Evolutionary conservation across 2,888 invertebrate species (phyloP).

Genomic region (Alsophila aescularia): DNA sequence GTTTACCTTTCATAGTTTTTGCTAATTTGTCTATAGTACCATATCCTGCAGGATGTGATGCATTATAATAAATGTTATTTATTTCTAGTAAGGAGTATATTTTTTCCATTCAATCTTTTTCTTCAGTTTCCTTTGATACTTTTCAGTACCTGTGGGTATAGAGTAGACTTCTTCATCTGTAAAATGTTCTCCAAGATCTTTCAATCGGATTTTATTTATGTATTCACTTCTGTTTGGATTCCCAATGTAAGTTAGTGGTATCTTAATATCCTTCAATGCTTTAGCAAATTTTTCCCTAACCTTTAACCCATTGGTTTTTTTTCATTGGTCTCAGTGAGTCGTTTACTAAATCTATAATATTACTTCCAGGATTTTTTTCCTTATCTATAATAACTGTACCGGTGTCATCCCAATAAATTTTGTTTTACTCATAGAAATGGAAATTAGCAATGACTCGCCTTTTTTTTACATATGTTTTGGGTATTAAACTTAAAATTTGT

Average conservation of each 20-base stretch:
- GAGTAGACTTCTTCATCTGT: constrained; percentile 3
- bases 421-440: constrained; percentile 16
- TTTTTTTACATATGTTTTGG: constrained; percentile 27
- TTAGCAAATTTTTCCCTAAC: constrained; percentile 39
- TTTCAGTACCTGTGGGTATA: background rate
- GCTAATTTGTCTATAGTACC: constrained; percentile 29
- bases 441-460: constrained; percentile 29
- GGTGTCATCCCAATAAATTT: constrained; percentile 30
- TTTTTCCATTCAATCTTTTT: constrained; percentile 41
- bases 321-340: constrained; percentile 42
- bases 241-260: constrained; percentile 39
- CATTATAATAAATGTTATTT: constrained; percentile 38
- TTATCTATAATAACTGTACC: constrained; percentile 37
- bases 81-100: constrained; percentile 46
- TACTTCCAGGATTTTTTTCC: constrained; percentile 33
- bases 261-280: constrained; percentile 36
- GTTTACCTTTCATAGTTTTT: constrained; percentile 39
- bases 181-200: background rate
- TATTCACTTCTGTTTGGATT: constrained; percentile 34
- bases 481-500: constrained; percentile 22
- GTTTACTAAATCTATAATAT: constrained; percentile 44
- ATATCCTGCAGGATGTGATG: constrained; percentile 39
- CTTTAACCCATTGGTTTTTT: constrained; percentile 41
- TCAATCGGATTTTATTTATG: constrained; percentile 17
- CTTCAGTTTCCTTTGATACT: constrained; percentile 5